These are phyloP conservation scores for Notamacropus eugenii DNA, from an alignment of 2,797 vertebrate species.

Conservation along the genomic window DNA sequence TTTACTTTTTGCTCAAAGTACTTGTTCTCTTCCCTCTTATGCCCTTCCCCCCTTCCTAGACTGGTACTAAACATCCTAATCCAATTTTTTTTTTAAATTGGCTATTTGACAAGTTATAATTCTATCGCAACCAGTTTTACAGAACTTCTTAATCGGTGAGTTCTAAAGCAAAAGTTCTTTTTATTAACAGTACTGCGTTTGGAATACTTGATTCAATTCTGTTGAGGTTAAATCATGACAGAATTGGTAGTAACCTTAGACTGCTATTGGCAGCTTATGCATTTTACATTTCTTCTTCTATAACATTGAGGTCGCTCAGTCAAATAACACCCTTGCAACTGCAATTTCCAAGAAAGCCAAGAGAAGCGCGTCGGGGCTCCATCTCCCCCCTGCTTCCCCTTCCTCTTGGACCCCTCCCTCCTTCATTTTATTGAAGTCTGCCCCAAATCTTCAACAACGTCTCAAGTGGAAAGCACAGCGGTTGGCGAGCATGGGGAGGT, in stretches of 20 bases:
- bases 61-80: slow-evolving; percentile 43
- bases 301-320: slow-evolving; percentile 47
- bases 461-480: neutral
- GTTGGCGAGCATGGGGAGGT: neutral
- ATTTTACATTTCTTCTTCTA: slow-evolving; percentile 66
- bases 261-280: slow-evolving; percentile 3
- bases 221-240: neutral
- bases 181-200: neutral
- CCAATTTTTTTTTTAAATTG: neutral
- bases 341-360: slow-evolving; percentile 53
- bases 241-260: slow-evolving; percentile 40
- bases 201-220: neutral
- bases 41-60: slow-evolving; percentile 41
- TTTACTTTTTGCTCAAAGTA: neutral
- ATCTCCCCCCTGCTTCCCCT: neutral
- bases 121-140: neutral
- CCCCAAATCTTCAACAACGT: neutral
- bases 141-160: neutral
- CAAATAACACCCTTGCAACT: slow-evolving; percentile 28
- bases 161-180: neutral
- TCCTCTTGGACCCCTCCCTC: neutral
- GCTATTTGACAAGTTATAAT: neutral
- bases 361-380: slow-evolving; percentile 9
- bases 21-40: slow-evolving; percentile 23
- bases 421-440: neutral